Evolutionary conservation across 2,113 vertebrate genomes (phyloP), one percentile per base, ranked within the genome.

Genomic region (Condylura cristata): DNA sequence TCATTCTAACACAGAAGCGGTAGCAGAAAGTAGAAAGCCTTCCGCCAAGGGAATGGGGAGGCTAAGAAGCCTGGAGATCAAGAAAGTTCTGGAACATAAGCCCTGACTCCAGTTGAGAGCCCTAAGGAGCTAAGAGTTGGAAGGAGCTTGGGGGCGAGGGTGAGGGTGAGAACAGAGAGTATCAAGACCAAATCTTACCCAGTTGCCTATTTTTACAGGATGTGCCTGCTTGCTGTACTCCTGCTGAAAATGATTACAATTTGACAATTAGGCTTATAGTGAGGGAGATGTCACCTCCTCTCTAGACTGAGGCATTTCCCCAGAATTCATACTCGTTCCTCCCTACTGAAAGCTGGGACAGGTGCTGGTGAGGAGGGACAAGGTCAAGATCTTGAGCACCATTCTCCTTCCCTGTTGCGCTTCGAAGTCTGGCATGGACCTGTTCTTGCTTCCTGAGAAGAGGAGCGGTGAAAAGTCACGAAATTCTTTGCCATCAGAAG

Each of bases 201-300:
- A 80, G 68, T 85, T 72, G 34, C 56, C 71, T 74, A 58, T 80
- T 90, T 95, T 92, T 63, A 34, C 22, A 80, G 24, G 79, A 92
- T 85, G 32, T 56, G 65, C 34, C 79, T 89, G 24, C 24, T 90
- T 95, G 82, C 41, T 91, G 39, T 86, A 58, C 8, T 53, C 44
- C 10, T 51, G 82, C 24, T 76, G 61, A 87, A 72, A 96, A 65
- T 84, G 53, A 30, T 95, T 93, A 66, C 79, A 37, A 93, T 85
- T 92, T 65, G 60, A 78, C 66, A 94, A 81, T 28, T 41, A 81
- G 28, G 10, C 85, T 95, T 81, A 80, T 5, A 93, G 71, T 28
- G 84, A 83, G 41, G 41, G 48, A 92, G 84, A 92, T 32, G 30
- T 24, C 58, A 89, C 79, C 58, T 91, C 79, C 34, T 94, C 22